Percentiles rank a stretch among this genome's conserved stretches.
These are phyloP conservation scores for Metacarcinus magister DNA, from an alignment of 2,888 invertebrate genomes.

Conservation along the genomic window DNA sequence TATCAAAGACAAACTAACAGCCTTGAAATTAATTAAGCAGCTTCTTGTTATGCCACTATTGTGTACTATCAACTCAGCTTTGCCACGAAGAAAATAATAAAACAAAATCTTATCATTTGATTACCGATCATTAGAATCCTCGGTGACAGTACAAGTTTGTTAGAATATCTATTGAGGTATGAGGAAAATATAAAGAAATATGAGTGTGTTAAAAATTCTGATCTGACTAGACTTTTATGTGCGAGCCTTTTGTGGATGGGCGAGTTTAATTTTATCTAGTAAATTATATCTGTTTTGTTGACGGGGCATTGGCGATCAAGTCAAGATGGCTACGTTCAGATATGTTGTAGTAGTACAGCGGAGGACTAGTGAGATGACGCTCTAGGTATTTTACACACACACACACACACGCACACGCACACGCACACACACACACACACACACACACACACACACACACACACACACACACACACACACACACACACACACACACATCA, in stretches of 20 bases:
- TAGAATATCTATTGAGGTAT: background rate
- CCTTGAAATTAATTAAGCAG: background rate
- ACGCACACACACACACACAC: constrained; percentile 10
- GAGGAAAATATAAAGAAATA: background rate
- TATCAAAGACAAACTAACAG: background rate
- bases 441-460: constrained; percentile 35
- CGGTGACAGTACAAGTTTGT: background rate
- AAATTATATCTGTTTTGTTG: background rate
- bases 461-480: background rate
- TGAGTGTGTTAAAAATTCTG: background rate
- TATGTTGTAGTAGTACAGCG: background rate
- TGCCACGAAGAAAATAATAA: background rate
- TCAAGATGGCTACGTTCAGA: background rate
- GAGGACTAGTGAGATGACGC: background rate
- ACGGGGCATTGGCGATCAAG: background rate
- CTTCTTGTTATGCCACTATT: background rate
- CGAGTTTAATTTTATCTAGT: background rate
- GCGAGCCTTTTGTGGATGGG: background rate
- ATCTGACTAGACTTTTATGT: background rate
- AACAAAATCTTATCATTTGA: no score
- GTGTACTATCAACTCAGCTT: background rate
- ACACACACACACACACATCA: background rate
- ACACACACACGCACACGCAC: background rate
- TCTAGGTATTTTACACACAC: background rate
- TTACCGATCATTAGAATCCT: background rate